Evolutionary conservation across 2,113 vertebrate genomes (phyloP).

Genomic region (Nothobranchius kuhntae): DNA sequence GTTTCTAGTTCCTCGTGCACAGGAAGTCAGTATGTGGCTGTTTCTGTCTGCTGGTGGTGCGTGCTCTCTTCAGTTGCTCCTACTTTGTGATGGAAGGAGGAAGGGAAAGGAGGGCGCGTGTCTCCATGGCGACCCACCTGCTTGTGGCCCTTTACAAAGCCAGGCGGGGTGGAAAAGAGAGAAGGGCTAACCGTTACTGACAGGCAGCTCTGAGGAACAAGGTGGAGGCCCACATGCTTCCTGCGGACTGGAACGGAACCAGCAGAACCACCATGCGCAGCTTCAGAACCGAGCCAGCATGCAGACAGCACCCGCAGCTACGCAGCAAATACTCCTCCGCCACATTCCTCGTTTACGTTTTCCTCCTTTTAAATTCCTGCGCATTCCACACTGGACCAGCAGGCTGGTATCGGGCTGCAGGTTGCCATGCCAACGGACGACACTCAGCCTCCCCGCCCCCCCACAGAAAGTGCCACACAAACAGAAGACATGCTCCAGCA

Average conservation of each 20-base stretch:
- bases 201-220: constrained; percentile 62
- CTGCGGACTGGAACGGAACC: constrained; percentile 62
- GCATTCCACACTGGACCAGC: constrained; percentile 60
- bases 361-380: too few species aligned
- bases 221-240: constrained; percentile 76
- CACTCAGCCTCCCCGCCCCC: constrained; percentile 27
- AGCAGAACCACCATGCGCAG: constrained; percentile 72
- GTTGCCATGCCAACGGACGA: constrained; percentile 79
- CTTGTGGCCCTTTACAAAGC: constrained; percentile 80
- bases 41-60: constrained; percentile 18
- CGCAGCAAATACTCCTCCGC: constrained; percentile 22
- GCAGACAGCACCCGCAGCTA: constrained; percentile 68
- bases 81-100: constrained; percentile 51
- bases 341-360: constrained; percentile 24
- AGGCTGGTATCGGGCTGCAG: constrained; percentile 52
- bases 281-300: constrained; percentile 63
- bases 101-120: constrained; percentile 62
- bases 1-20: too few species aligned
- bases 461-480: constrained; percentile 53
- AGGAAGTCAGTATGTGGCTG: background rate
- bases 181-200: constrained; percentile 82
- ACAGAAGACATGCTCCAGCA: constrained; percentile 76
- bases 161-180: constrained; percentile 78
- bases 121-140: constrained; percentile 81
- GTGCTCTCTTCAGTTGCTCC: constrained; percentile 38